Base-by-base conservation (phyloP, 2,888 invertebrate species). In the Spilosoma lubricipeda region DNA sequence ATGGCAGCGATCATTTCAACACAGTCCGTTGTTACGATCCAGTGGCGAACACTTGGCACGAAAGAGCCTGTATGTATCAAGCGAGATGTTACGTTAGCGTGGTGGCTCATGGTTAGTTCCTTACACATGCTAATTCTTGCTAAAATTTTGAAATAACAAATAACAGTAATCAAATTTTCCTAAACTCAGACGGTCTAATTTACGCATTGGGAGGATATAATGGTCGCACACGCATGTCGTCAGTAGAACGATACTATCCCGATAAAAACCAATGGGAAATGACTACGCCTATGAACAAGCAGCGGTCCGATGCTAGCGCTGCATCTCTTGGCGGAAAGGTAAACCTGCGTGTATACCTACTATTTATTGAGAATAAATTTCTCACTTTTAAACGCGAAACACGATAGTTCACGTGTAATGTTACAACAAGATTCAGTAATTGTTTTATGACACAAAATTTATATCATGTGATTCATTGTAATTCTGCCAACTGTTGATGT, bases 151-250 rank as follows among this genome's bases (percentile, higher is more conserved):
- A n/a, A 67, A 42, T 30, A 67, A 20, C 2, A 30, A 23, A 23
- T 20, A 67, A 27, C 27, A 30, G 30, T 30, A 59, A 13, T 63
- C 1, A 63, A 13, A 8, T 30, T 18, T 63, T 63, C 18, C 30
- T 63, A 63, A 63, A 27, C 0, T 63, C 84, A 97, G 96, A 97
- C 88, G 97, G 97, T 70, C 94, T 97, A 84, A 97, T 98, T 77
- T 98, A 98, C 91, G 98, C 98, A 0, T 96, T 98, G 85, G 98
- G 98, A 0, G 98, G 98, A 0, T 98, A 97, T 92, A 98, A 98
- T 90, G 98, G 98, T 20, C 96, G 97, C 65, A 96, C 97, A 15
- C 97, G 98, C 82, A 97, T 98, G 96, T 96, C 96, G 56, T 97
- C 98, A 0, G 98, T 97, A 7, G 98, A 98, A 91, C 96, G 97